A percentile compares a stretch with the other conserved stretches of the same genome.
These are phyloP conservation scores for Synergus gifuensis DNA, from an alignment of 2,888 invertebrate genomes.

Conservation along the genomic window DNA sequence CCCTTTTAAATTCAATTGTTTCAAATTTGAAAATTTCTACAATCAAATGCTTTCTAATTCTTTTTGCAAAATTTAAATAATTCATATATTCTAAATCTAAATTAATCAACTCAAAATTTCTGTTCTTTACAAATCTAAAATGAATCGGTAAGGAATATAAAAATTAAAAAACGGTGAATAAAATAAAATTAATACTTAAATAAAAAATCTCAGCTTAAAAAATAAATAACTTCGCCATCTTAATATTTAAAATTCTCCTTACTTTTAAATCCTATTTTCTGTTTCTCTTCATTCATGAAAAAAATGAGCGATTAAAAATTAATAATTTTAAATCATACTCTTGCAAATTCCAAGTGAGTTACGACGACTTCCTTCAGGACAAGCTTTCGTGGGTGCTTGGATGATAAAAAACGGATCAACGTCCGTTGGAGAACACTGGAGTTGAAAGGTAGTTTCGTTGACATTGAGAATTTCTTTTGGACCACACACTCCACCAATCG, in stretches of 20 bases:
- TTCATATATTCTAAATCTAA: background rate
- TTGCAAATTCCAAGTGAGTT: conserved; percentile 64
- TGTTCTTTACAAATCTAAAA: background rate
- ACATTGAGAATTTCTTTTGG: conserved; percentile 80
- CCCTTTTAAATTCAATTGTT: background rate
- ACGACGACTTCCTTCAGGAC: conserved; percentile 67
- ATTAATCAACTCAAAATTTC: background rate
- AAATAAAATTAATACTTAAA: background rate
- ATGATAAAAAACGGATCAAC: conserved; percentile 62
- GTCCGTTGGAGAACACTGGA: conserved; percentile 79
- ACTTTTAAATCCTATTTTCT: background rate
- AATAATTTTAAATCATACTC: conserved; percentile 2
- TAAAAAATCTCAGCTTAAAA: background rate
- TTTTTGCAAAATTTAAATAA: too few relatives aligned
- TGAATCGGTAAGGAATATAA: background rate
- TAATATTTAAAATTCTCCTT: background rate
- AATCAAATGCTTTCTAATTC: background rate
- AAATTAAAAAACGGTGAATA: background rate
- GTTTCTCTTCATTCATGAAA: background rate
- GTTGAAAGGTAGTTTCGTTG: conserved; percentile 80
- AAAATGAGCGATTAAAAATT: background rate
- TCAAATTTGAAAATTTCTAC: background rate
- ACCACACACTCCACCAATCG: conserved; percentile 78
- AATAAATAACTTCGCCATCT: background rate
- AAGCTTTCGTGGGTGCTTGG: conserved; percentile 57